These are phyloP conservation scores for Phalacrocorax carbo DNA, from an alignment of 2,113 vertebrate genomes.

Conservation along the genomic window DNA sequence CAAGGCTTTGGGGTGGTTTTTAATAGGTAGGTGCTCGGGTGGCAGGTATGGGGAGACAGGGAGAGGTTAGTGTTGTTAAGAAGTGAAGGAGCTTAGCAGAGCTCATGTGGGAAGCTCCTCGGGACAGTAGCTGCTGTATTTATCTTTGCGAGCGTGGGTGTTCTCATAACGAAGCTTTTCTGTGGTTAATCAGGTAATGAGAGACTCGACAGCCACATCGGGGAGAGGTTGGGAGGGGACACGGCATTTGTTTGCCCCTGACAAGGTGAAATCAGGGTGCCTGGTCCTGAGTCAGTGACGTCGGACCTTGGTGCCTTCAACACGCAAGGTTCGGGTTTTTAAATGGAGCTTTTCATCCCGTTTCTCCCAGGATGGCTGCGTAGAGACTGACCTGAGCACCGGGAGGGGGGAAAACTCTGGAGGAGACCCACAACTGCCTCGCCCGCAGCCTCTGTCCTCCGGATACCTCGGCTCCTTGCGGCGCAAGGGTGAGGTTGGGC, in stretches of 20 bases:
- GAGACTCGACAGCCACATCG: fast-evolving
- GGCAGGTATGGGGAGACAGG: background rate
- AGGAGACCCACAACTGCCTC: background rate
- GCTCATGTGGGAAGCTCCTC: background rate
- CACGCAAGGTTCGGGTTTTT: fast-evolving
- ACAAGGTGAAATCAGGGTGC: background rate
- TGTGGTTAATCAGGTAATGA: background rate
- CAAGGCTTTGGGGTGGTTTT: background rate
- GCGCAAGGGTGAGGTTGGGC: background rate
- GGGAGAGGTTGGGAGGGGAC: background rate
- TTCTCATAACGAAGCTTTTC: background rate
- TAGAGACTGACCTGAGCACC: background rate
- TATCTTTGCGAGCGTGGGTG: background rate
- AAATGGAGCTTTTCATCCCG: fast-evolving
- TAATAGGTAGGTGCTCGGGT: background rate
- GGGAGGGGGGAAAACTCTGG: background rate
- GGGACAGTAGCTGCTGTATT: background rate
- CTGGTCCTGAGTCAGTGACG: fast-evolving
- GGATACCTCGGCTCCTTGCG: fast-evolving
- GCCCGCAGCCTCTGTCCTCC: fast-evolving
- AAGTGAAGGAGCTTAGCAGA: background rate
- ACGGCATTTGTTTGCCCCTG: fast-evolving
- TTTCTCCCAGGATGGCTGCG: background rate
- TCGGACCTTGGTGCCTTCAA: fast-evolving
- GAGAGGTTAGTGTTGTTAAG: background rate